Base-by-base conservation (phyloP, 1,140 invertebrate species). In the Hirudo medicinalis region DNA sequence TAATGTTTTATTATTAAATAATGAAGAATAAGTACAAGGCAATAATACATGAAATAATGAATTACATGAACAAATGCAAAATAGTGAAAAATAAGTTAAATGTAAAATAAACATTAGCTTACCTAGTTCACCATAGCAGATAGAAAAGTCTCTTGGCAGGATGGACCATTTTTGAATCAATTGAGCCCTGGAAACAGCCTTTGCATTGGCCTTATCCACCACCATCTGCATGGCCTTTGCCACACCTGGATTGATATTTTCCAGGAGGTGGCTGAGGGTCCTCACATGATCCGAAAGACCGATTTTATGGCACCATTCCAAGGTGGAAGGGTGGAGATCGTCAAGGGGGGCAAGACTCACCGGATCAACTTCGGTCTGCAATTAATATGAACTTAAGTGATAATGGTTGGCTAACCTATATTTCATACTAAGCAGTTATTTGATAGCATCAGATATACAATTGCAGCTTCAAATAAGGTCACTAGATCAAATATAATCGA, bases 101-200 rank as follows among this genome's bases (percentile, higher is more conserved):
- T 13, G 57, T 25, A 70, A 54, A 4, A 22, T 6, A 32, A 22
- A 32, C 22, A 15, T 20, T 20, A n/a, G 29, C 73, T 54, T 57
- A 89, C 89, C 90, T 77, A 96, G 84, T 85, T 95, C 92, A 75
- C 91, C 92, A 27, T 89, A 90, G 71, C 87, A 83, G 74, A 93
- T 83, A 20, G 90, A 91, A 83, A 95, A 94, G 79, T 95, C 92
- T 63, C 84, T 85, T 0, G 91, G 90, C 72, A 96, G 82, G 73
- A 96, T 87, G n/a, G 85, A 83, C 83, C 92, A 94, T 79, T 96
- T 96, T 79, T 94, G 91, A 71, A 96, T 85, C 79, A 87, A 89
- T 77, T 93, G 90, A 70, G 93, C 92, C 81, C 91, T 90, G 11
- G 91, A 94, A 72, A 89, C 88, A 49, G 91, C 87, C 73, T 88